Evolutionary conservation across 1,140 invertebrate genomes (phyloP), one percentile per base, ranked within the genome.

Genomic region (Teleopsis dalmanni): DNA sequence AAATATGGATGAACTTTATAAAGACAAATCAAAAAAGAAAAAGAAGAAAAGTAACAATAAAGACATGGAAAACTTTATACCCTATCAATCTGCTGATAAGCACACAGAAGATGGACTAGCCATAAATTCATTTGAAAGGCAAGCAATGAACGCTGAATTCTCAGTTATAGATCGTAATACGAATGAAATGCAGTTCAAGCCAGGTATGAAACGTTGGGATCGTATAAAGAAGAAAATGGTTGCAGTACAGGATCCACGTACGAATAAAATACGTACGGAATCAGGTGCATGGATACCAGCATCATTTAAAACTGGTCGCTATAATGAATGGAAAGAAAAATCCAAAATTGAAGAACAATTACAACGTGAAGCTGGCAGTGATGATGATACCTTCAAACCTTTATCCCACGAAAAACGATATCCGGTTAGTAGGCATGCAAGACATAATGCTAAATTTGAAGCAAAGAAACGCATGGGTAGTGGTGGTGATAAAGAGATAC

Each of bases 251-350:
- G 76, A 84, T 62, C 62, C 72, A 2, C 81, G 81, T 52, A 71
- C 75, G 16, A 84, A 83, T 38, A 93, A 91, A 73, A 95, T 98
- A 54, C 84, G 83, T 53, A 97, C 95, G 3, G 95, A 99, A 73
- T 93, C 90, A 46, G 95, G 95, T 9, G 82, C 80, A 1, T 91
- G 90, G 82, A 94, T 99, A 57, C 83, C 92, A 3, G 91, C 94
- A 1, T 87, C 88, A 0, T 98, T 91, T 70, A 96, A 96, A 72
- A 87, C 87, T 40, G 85, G 93, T 53, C 76, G 85, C 52, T 98
- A 97, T 70, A 79, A 81, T 38, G 77, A 84, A 29, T 98, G 94
- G 94, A 83, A 87, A 57, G 81, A 89, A 50, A 87, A 85, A 55
- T 86, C 80, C 31, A 91, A 91, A 73, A 67, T 82, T 23, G 78